Percentiles rank a stretch among this genome's conserved stretches.
These are phyloP conservation scores for Rhopalosiphum nymphaeae DNA, from an alignment of 2,888 invertebrate genomes.

Conservation along the genomic window DNA sequence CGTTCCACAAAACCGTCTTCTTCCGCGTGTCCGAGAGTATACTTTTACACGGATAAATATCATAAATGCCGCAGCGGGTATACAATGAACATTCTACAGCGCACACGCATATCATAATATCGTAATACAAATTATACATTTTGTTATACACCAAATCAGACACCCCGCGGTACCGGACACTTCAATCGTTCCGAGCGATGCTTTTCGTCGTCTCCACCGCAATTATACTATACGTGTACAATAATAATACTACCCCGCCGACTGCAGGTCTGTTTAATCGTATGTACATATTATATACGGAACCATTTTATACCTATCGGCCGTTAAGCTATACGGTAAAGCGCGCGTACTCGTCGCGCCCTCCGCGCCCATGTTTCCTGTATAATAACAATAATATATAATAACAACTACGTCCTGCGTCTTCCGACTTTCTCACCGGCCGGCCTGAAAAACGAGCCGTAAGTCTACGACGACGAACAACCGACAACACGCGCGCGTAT, in stretches of 20 bases:
- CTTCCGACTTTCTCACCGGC: background rate
- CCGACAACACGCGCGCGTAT: background rate
- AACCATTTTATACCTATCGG: background rate
- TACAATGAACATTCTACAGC: background rate
- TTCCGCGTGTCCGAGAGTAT: background rate
- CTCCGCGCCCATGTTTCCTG: background rate
- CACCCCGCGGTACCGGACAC: background rate
- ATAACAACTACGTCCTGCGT: background rate
- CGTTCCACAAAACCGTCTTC: slow-evolving; percentile 12
- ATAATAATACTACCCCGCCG: background rate
- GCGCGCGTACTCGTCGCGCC: background rate
- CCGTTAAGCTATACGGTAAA: background rate
- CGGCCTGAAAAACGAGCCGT: background rate
- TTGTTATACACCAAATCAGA: too few species aligned
- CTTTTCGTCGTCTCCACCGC: background rate
- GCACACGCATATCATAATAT: background rate
- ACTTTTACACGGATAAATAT: background rate
- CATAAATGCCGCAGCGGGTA: too few species aligned
- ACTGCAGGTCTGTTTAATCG: background rate
- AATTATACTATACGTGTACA: background rate
- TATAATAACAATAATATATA: background rate
- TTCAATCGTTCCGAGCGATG: slow-evolving; percentile 13
- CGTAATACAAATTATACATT: too few species aligned
- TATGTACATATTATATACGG: background rate
- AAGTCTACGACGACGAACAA: background rate